These are phyloP conservation scores for Mantis religiosa DNA, from an alignment of 2,888 invertebrate species.

Conservation along the genomic window DNA sequence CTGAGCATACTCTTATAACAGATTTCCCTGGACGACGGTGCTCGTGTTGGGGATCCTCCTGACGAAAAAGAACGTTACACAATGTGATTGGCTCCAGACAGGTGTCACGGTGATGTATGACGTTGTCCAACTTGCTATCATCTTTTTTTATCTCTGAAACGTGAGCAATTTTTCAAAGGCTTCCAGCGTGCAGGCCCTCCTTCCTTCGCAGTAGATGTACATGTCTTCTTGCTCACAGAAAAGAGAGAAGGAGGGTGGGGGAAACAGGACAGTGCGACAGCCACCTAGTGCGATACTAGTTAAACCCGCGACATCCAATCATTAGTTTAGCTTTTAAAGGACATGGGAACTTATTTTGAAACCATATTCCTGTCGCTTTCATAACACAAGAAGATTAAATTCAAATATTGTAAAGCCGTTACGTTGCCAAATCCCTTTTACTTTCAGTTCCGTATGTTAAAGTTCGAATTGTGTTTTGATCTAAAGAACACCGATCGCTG, in stretches of 20 bases:
- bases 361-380: background rate
- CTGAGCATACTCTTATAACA: background rate
- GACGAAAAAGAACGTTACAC: background rate
- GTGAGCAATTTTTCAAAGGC: conserved; percentile 10
- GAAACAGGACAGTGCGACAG: background rate
- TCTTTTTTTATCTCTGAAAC: conserved; percentile 6
- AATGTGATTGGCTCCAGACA: conserved; percentile 14
- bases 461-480: too few relatives aligned
- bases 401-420: background rate
- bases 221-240: background rate
- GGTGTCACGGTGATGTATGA: conserved; percentile 16
- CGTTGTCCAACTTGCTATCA: conserved; percentile 4
- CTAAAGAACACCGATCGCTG: too few relatives aligned
- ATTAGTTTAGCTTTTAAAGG: background rate
- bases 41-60: background rate
- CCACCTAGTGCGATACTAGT: background rate
- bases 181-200: background rate
- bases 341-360: background rate
- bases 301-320: background rate
- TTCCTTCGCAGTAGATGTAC: background rate
- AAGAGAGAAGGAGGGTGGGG: background rate
- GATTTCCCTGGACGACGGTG: background rate
- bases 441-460: too few relatives aligned
- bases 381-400: background rate
- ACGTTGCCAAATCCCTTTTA: too few relatives aligned